Percentiles rank a stretch among this genome's conserved stretches.
These are phyloP conservation scores for Mizuhopecten yessoensis DNA, from an alignment of 1,140 invertebrate species.

Conservation along the genomic window DNA sequence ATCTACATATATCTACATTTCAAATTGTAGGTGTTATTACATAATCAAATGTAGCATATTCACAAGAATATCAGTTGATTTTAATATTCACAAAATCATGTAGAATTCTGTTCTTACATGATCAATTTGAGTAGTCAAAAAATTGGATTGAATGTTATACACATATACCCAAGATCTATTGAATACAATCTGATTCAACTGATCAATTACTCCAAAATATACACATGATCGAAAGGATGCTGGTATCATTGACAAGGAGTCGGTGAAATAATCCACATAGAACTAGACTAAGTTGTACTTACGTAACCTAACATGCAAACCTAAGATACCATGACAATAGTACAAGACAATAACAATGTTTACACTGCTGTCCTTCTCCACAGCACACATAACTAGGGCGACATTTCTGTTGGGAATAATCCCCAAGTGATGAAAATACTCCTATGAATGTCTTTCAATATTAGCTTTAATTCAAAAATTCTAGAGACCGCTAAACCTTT, in stretches of 20 bases:
- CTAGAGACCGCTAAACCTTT: no score
- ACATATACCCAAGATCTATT: neutral
- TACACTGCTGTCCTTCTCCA: neutral
- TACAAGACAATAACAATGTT: neutral
- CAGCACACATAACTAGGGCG: neutral
- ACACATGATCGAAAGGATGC: no score
- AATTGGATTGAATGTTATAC: neutral
- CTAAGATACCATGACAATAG: neutral
- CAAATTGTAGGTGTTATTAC: neutral
- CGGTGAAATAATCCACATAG: neutral
- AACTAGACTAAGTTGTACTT: neutral
- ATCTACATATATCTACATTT: neutral
- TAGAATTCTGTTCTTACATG: neutral
- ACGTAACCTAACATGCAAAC: neutral
- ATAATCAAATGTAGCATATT: neutral
- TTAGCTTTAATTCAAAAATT: no score
- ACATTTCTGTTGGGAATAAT: no score
- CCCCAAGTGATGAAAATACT: no score
- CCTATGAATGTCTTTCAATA: no score
- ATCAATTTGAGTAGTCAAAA: no score
- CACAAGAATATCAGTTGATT: no score
- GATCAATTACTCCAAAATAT: no score
- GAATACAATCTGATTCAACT: neutral
- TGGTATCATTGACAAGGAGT: no score
- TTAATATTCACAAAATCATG: no score